Evolutionary conservation across 2,888 invertebrate species (phyloP).

Genomic region (Schizotus pectinicornis): DNA sequence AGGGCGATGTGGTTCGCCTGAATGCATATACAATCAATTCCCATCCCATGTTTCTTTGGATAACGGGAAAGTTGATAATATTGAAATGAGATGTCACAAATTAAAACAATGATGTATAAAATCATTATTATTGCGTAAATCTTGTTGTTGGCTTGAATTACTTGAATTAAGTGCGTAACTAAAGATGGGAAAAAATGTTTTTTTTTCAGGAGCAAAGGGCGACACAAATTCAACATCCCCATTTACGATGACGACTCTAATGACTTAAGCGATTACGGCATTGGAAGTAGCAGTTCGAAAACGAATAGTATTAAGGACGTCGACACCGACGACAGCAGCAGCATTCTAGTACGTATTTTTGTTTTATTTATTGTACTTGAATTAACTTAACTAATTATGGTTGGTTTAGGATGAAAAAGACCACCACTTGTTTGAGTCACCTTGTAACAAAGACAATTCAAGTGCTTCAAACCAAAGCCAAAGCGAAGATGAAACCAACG

Average conservation of each 20-base stretch:
- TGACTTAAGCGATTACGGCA: conserved; percentile 84
- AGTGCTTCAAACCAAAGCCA: conserved; percentile 52
- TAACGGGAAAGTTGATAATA: too few species aligned
- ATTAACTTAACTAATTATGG: conserved; percentile 10
- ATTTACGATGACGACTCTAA: conserved; percentile 83
- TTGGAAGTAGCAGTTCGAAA: conserved; percentile 57
- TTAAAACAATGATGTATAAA: too few species aligned
- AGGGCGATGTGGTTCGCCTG: too few species aligned
- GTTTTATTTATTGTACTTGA: neutral
- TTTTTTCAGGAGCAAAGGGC: conserved; percentile 59
- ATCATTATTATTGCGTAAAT: too few species aligned
- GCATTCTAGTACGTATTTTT: conserved; percentile 47
- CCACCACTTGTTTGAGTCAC: conserved; percentile 41
- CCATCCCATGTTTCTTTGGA: too few species aligned
- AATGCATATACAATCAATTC: too few species aligned
- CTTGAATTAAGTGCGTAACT: too few species aligned
- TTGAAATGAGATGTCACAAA: too few species aligned
- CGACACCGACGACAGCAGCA: conserved; percentile 54
- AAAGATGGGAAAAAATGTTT: conserved; percentile 4
- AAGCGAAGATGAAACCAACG: conserved; percentile 49
- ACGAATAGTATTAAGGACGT: conserved; percentile 54
- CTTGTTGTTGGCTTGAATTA: too few species aligned
- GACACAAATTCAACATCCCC: conserved; percentile 66
- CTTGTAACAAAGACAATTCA: conserved; percentile 47
- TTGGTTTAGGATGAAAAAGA: conserved; percentile 50